Conservation (phyloP, 1,140 invertebrate species). For the Homalodisca vitripennis region DNA sequence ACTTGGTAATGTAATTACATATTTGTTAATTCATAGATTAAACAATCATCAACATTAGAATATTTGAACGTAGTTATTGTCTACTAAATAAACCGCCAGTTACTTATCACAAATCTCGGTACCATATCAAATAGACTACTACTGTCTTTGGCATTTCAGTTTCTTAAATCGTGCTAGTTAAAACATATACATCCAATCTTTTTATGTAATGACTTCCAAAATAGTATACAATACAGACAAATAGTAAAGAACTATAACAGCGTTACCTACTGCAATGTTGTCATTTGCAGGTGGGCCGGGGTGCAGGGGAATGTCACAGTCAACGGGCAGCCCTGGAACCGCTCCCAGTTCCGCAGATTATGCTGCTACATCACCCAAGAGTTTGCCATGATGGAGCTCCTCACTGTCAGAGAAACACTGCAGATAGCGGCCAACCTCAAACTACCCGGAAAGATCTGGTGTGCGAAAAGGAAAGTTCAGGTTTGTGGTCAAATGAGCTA, state of each 20-base stretch:
- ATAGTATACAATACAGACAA: neutral
- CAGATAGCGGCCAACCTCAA: constrained; percentile 82
- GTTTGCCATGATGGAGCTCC: constrained; percentile 65
- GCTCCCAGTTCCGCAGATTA: constrained; percentile 54
- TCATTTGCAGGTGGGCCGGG: neutral
- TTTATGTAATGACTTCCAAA: neutral
- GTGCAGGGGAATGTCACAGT: constrained; percentile 33
- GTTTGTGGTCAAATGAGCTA: constrained; percentile 20
- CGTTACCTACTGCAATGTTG: neutral
- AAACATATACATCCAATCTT: neutral
- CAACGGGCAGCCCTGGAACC: constrained; percentile 34
- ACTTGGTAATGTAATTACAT: no score
- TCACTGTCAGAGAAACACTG: constrained; percentile 86
- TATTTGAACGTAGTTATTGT: no score
- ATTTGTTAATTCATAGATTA: no score
- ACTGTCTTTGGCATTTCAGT: neutral
- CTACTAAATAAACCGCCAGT: no score
- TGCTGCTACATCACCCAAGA: constrained; percentile 68
- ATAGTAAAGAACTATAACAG: neutral
- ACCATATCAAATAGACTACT: neutral
- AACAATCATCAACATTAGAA: no score
- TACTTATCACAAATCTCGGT: no score
- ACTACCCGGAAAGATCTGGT: constrained; percentile 50
- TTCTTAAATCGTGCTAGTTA: neutral
- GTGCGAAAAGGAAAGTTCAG: constrained; percentile 50